phyloP scores from a whole-genome alignment of 2,797 vertebrate genomes.

The Adrianichthys oophorus region DNA sequence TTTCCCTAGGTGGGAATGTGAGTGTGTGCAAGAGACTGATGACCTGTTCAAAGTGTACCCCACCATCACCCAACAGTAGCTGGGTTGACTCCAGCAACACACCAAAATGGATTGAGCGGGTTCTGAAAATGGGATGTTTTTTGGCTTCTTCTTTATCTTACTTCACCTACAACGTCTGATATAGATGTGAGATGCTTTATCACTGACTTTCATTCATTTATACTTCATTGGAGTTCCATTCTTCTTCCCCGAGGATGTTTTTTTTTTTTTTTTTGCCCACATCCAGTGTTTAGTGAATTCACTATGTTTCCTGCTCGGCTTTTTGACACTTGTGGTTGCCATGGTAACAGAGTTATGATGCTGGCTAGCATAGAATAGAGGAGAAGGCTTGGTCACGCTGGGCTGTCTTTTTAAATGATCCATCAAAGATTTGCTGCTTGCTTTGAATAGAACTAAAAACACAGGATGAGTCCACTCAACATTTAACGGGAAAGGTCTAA shows the following conservation, averaged over 20 bases:
- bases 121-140: no score
- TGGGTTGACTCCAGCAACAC: no score
- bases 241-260: neutral
- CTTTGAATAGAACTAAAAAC: neutral
- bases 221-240: neutral
- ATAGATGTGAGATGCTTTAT: no score
- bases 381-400: slow-evolving; percentile 23
- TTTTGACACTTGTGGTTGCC: slow-evolving; percentile 18
- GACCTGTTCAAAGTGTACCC: no score
- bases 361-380: slow-evolving; percentile 24
- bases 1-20: no score
- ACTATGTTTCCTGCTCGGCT: slow-evolving; percentile 34
- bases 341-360: slow-evolving; percentile 21
- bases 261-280: neutral
- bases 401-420: slow-evolving; percentile 23
- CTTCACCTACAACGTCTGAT: no score
- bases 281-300: neutral
- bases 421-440: slow-evolving; percentile 13
- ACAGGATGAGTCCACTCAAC: slow-evolving; percentile 12
- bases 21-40: no score
- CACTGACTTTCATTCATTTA: neutral
- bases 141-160: no score
- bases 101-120: no score
- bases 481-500: neutral
- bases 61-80: no score